phyloP scores from a whole-genome alignment of 2,888 invertebrate genomes.

The Agapostemon virescens region DNA sequence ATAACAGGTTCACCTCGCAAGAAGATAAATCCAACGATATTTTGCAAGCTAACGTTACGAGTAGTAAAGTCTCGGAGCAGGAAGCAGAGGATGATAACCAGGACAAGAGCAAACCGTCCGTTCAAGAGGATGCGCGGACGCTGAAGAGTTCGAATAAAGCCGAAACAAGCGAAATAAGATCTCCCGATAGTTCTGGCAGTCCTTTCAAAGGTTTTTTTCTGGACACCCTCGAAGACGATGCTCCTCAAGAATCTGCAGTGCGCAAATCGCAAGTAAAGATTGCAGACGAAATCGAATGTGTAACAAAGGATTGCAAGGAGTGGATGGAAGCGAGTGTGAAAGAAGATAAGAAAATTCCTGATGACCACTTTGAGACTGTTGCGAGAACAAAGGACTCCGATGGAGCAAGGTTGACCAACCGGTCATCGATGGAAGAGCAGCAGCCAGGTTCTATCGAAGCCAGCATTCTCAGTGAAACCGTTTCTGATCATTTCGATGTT shows the following conservation, averaged over 20 bases:
- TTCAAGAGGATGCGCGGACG: neutral
- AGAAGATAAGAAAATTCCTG: neutral
- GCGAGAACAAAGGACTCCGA: neutral
- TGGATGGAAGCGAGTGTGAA: neutral
- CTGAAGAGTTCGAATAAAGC: neutral
- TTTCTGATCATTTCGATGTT: neutral
- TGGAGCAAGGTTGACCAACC: neutral
- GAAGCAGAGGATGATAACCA: neutral
- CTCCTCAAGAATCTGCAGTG: neutral
- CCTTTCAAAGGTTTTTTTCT: constrained; percentile 69
- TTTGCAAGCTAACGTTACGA: neutral
- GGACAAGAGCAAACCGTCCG: neutral
- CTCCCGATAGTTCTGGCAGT: constrained; percentile 56
- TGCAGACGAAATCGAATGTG: neutral
- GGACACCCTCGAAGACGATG: constrained; percentile 38
- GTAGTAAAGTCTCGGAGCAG: neutral
- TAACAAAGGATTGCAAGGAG: neutral
- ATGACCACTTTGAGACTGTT: neutral
- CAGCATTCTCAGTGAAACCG: neutral
- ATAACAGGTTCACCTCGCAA: neutral
- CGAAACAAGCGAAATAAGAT: neutral
- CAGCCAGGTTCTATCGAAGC: neutral
- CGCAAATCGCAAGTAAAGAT: neutral
- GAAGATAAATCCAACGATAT: neutral
- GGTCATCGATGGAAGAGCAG: neutral